phyloP scores from a whole-genome alignment of 2,888 invertebrate species.

The Agriopis aurantiaria region DNA sequence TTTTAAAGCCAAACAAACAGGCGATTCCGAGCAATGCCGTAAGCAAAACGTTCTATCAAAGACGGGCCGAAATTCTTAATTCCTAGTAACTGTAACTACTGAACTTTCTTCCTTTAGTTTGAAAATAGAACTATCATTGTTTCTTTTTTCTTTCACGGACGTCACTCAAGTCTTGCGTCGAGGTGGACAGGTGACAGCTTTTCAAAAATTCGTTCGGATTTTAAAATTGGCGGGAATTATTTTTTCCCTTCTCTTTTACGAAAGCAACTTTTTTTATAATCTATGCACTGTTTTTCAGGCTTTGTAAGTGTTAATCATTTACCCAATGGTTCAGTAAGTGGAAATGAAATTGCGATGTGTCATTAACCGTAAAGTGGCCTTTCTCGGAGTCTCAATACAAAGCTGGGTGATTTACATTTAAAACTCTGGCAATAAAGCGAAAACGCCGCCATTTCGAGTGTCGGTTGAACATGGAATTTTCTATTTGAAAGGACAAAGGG shows the following conservation, averaged over 20 bases:
- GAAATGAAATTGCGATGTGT: slow-evolving; percentile 34
- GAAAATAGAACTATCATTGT: slow-evolving; percentile 57
- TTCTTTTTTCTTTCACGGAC: slow-evolving; percentile 43
- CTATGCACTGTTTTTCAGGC: neutral
- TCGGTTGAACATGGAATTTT: slow-evolving; percentile 81
- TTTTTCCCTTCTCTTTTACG: neutral
- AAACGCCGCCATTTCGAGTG: slow-evolving; percentile 71
- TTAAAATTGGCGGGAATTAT: slow-evolving; percentile 29
- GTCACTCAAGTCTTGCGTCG: slow-evolving; percentile 29
- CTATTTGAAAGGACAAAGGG: slow-evolving; percentile 83
- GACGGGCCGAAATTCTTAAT: slow-evolving; percentile 72
- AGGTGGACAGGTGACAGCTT: slow-evolving; percentile 25
- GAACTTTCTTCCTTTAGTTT: slow-evolving; percentile 43
- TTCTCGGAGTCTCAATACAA: slow-evolving; percentile 65
- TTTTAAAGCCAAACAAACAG: slow-evolving; percentile 85
- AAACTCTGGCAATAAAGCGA: slow-evolving; percentile 75
- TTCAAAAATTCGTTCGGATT: slow-evolving; percentile 21
- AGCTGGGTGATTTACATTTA: slow-evolving; percentile 79
- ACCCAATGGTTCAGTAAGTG: slow-evolving; percentile 7
- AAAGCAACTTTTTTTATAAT: neutral
- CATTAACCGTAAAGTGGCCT: slow-evolving; percentile 46
- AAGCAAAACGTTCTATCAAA: slow-evolving; percentile 76
- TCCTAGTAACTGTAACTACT: slow-evolving; percentile 74
- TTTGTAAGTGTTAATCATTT: neutral
- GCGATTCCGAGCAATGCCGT: slow-evolving; percentile 78